Conservation (phyloP, 2,113 vertebrate species). For the Cephalophus harveyi region DNA sequence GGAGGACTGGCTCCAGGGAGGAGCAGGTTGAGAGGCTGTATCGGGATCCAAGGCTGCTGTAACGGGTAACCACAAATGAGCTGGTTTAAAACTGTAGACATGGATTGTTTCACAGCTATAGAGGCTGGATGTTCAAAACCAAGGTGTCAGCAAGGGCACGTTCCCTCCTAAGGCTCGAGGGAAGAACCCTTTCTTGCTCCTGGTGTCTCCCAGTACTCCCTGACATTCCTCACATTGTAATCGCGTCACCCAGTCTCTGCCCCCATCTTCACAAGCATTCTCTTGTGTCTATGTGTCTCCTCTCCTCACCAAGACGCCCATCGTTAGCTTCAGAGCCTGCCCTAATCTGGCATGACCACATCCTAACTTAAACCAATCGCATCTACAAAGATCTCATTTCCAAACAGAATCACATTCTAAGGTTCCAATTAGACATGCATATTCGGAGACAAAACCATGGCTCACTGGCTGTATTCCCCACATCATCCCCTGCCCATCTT, state of each 20-base stretch:
- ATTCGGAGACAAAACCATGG: rapidly evolving
- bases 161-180: rapidly evolving
- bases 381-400: not conserved
- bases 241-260: rapidly evolving
- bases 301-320: not conserved
- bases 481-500: rapidly evolving
- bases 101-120: not conserved
- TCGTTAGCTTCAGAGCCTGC: not conserved
- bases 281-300: not conserved
- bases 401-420: not conserved
- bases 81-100: not conserved
- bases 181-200: rapidly evolving
- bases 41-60: not conserved
- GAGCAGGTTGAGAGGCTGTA: not conserved
- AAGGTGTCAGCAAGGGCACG: rapidly evolving
- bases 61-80: not conserved
- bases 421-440: not conserved
- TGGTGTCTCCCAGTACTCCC: not conserved
- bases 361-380: not conserved
- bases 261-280: not conserved
- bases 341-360: rapidly evolving
- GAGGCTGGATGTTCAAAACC: not conserved
- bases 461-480: too few species aligned
- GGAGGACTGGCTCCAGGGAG: not conserved
- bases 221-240: rapidly evolving